Base-by-base conservation (phyloP, 2,797 vertebrate genomes). In the Diplodus sargus region DNA sequence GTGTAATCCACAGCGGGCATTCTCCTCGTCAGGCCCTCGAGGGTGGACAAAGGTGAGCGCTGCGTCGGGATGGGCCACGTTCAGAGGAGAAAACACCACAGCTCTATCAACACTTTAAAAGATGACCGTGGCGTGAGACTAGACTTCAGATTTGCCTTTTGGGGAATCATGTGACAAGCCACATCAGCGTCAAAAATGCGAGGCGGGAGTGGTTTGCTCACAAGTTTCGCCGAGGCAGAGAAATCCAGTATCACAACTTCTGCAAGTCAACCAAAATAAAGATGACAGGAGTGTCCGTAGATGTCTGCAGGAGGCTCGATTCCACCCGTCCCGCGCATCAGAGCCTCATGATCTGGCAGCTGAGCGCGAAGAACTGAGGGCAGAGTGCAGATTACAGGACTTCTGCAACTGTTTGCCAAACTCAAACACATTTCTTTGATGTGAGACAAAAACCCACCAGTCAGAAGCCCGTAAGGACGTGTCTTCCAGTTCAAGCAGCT, bases 1-100 rank as follows among this genome's bases (percentile, higher is more conserved):
- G 67, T 59, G 54, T 76, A 76, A 83, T 81, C 80, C 69, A n/a
- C 71, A n/a, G 23, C 52, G 75, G 62, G 18, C 59, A 60, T 74
- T 59, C 64, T 81, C 77, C 75, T 68, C 62, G 30, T 81, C 73
- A 28, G 69, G 9, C 12, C 13, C 58, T 64, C 1, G 53, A 42
- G 43, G 43, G 56, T 73, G 25, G 48, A 47, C 60, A 52, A 52
- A 52, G 61, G 73, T 86, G 23, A 63, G 70, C 58, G 63, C 51
- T 22, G 48, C 20, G 3, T 63, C 30, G 59, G 16, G n/a, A 51
- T 16, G 61, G 65, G 18, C 25, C 39, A 53, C 72, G 62, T 68
- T 65, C 30, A 63, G 73, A 84, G 42, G 45, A 42, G 65, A 28
- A 64, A 16, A 28, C 39, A 18, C 20, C 16, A 11, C 47, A 22